Conservation (phyloP, 2,113 vertebrate genomes). For the Hystrix brachyura region DNA sequence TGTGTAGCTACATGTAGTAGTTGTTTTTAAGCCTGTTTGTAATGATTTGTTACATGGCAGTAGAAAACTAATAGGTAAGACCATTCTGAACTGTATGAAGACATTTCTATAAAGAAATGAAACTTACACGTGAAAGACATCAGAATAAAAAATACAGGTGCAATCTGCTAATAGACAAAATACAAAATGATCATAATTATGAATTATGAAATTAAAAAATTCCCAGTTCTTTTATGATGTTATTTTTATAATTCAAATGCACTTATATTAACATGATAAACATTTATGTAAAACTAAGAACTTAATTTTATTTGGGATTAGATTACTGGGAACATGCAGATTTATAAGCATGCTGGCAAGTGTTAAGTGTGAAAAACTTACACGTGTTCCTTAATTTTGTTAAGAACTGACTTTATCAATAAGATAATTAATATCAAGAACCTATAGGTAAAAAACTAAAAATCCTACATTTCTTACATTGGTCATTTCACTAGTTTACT, state of each 20-base stretch:
- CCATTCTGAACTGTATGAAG: neutral
- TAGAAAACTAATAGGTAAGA: slow-evolving; percentile 6
- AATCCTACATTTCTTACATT: neutral
- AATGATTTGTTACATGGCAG: neutral
- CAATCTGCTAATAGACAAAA: slow-evolving; percentile 11
- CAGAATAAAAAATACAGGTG: neutral
- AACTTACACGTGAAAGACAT: slow-evolving; percentile 45
- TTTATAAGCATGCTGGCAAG: neutral
- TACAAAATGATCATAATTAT: neutral
- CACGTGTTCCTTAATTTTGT: slow-evolving; percentile 31
- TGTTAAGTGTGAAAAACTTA: slow-evolving; percentile 30
- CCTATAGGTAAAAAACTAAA: slow-evolving; percentile 17
- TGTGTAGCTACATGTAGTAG: neutral
- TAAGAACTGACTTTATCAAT: neutral
- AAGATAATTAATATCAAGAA: slow-evolving; percentile 41
- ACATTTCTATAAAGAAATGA: slow-evolving; percentile 23
- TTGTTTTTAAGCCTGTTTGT: slow-evolving; percentile 31
- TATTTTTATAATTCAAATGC: slow-evolving; percentile 55
- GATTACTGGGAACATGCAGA: slow-evolving; percentile 26
- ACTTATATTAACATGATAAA: slow-evolving; percentile 31
- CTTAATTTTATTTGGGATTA: slow-evolving; percentile 65
- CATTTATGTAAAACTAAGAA: slow-evolving; percentile 30
- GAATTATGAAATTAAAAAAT: neutral
- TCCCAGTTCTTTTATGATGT: slow-evolving; percentile 15
- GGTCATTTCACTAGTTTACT: neutral